Evolutionary conservation across 1,140 invertebrate genomes (phyloP).

Genomic region (Bombus sibiricus): DNA sequence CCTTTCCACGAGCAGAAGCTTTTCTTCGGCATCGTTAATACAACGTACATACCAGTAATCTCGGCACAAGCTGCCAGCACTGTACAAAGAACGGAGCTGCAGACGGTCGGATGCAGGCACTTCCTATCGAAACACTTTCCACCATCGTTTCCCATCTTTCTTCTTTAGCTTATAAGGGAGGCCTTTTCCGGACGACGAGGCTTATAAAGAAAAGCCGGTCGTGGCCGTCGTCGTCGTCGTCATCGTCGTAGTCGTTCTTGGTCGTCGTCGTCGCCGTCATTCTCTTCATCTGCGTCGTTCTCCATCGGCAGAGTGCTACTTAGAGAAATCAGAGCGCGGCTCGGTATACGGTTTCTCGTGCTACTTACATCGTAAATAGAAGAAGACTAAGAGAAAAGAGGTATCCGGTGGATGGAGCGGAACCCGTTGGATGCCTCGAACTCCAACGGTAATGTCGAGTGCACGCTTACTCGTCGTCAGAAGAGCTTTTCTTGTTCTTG

Average conservation of each 20-base stretch:
- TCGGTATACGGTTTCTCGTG: constrained; percentile 63
- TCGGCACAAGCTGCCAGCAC: constrained; percentile 15
- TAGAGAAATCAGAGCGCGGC: constrained; percentile 75
- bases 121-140: constrained; percentile 57
- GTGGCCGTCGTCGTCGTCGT: background rate
- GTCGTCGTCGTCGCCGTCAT: background rate
- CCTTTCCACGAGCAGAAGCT: constrained; percentile 21
- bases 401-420: constrained; percentile 55
- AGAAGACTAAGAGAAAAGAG: constrained; percentile 64
- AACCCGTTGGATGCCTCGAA: constrained; percentile 59
- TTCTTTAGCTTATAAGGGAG: constrained; percentile 31
- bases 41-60: constrained; percentile 43
- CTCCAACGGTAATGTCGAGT: constrained; percentile 65
- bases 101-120: constrained; percentile 22
- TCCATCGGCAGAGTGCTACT: constrained; percentile 76
- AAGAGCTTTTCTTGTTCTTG: constrained; percentile 76
- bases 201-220: constrained; percentile 35
- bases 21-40: constrained; percentile 32
- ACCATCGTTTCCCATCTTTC: constrained; percentile 43
- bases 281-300: constrained; percentile 36
- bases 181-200: constrained; percentile 40
- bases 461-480: constrained; percentile 68
- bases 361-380: constrained; percentile 72
- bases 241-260: background rate
- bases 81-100: constrained; percentile 22